phyloP scores from a whole-genome alignment of 2,113 vertebrate genomes.

The Sinosuthora webbiana region DNA sequence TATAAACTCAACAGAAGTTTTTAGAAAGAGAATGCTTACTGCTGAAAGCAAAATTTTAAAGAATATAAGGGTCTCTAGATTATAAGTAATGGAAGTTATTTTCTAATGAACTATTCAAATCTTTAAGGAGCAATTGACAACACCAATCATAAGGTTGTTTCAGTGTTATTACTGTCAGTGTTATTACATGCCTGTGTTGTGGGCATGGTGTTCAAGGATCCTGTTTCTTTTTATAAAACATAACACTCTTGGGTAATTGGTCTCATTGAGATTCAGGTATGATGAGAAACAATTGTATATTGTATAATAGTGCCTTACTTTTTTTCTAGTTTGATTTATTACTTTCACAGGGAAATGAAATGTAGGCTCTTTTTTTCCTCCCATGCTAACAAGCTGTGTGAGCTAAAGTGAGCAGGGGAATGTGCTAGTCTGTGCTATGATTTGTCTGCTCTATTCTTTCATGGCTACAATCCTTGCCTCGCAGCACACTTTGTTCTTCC shows the following conservation, averaged over 20 bases:
- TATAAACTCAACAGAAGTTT: not conserved
- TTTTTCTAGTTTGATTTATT: not conserved
- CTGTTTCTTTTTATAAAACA: not conserved
- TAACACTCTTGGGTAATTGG: too few species aligned
- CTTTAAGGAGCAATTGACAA: not conserved
- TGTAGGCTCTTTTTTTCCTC: fast-evolving
- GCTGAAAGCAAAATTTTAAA: not conserved
- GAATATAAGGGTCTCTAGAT: not conserved
- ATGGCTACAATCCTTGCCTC: not conserved
- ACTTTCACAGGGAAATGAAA: not conserved
- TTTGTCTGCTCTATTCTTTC: not conserved
- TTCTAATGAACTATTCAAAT: not conserved
- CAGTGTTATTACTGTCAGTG: not conserved
- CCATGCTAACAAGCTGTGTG: not conserved
- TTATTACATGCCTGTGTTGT: not conserved
- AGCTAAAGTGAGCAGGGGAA: not conserved
- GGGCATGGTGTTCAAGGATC: not conserved
- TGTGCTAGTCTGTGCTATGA: not conserved
- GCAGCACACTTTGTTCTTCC: not conserved
- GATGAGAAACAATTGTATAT: not conserved
- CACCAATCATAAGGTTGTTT: not conserved
- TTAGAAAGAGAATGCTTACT: not conserved
- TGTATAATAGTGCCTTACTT: not conserved
- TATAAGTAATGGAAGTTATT: not conserved
- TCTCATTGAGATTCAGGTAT: not conserved